These are phyloP conservation scores for Saimiri boliviensis DNA, from an alignment of 2,113 vertebrate genomes.

Conservation along the genomic window DNA sequence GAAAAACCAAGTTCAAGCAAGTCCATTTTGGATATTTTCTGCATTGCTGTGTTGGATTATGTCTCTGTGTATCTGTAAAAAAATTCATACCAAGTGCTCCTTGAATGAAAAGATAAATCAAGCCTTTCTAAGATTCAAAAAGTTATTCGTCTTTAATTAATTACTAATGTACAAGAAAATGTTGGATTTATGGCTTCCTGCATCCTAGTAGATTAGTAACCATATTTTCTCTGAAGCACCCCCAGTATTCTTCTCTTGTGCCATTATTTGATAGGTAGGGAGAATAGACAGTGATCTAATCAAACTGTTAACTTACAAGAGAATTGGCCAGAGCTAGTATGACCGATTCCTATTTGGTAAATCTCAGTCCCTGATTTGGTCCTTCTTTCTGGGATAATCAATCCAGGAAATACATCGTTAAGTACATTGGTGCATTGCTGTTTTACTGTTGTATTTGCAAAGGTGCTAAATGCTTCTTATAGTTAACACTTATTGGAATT, in stretches of 20 bases:
- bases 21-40: background rate
- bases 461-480: background rate
- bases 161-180: background rate
- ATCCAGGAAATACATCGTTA: background rate
- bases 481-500: background rate
- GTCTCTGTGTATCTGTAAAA: background rate
- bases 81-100: background rate
- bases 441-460: background rate
- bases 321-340: background rate
- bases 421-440: background rate
- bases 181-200: background rate
- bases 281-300: background rate
- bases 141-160: background rate
- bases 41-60: background rate
- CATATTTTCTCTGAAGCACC: background rate
- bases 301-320: background rate
- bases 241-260: background rate
- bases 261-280: background rate
- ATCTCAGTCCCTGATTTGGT: background rate
- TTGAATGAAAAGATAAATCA: background rate
- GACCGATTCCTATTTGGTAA: background rate
- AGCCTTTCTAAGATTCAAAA: background rate
- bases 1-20: background rate
- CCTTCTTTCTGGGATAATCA: background rate
- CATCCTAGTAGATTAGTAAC: background rate